Evolutionary conservation across 2,888 invertebrate genomes (phyloP), one percentile per base, ranked within the genome.

Genomic region (Osmoderma eremita): DNA sequence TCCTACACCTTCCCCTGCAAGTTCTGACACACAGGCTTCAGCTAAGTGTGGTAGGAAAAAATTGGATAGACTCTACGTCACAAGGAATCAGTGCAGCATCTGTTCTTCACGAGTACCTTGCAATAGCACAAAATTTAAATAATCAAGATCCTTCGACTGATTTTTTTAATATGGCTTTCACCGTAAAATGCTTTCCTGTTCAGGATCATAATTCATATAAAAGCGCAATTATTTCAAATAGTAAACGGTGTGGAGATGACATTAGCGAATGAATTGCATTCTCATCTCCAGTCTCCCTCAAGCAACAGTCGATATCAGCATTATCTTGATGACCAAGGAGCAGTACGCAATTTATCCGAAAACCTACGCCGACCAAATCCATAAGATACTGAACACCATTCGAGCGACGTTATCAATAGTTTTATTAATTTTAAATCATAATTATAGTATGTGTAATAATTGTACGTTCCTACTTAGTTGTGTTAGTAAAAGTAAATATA

Each of bases 91-190:
- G 17, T 49, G 63, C 63, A 63, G 49, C 63, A 48, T 36, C 48
- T 36, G 63, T 63, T 10, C 63, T 63, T 49, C 49, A 63, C 17
- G 63, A 63, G 20, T 63, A 63, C 18, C 30, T 63, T 22, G 49
- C 49, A 63, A 63, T 17, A 63, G 30, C 62, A 48, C 20, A 45
- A 62, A 62, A 62, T 24, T 49, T 15, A 63, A 50, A 63, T 36
- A 20, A 49, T 3, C 5, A 20, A 20, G 63, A 63, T 30, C 63
- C 63, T 49, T 36, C 49, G 48, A 22, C 24, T 30, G 63, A 49
- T 49, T 61, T 63, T 49, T 63, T 63, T 36, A 63, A 49, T 49
- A 63, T 63, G 63, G 63, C 63, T 22, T 15, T 36, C 30, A 56
- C 56, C 24, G 45, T 61, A 12, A 45, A 45, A 12, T 22, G 20